A percentile compares a stretch with the other conserved stretches of the same genome.
These are phyloP conservation scores for Thermophis baileyi DNA, from an alignment of 2,113 vertebrate genomes.

Conservation along the genomic window DNA sequence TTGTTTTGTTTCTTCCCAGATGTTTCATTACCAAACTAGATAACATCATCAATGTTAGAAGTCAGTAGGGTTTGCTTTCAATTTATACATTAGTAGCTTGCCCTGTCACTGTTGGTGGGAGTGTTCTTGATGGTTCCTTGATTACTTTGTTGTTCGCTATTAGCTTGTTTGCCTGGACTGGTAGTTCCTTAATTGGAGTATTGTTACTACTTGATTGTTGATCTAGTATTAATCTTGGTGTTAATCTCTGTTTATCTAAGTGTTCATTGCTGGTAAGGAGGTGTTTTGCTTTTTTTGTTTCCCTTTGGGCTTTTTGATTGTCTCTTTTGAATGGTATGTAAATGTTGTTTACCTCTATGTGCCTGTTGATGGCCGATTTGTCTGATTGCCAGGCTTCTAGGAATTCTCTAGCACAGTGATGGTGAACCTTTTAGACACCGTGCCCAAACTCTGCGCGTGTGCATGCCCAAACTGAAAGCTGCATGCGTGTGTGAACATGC, in stretches of 20 bases:
- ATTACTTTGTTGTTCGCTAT: background rate
- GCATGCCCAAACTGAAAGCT: no score
- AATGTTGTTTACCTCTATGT: background rate
- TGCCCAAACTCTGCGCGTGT: no score
- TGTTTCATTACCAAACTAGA: background rate
- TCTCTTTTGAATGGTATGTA: background rate
- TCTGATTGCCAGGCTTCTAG: background rate
- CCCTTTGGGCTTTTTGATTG: background rate
- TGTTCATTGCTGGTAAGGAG: background rate
- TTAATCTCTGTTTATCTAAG: background rate
- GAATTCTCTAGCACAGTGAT: no score
- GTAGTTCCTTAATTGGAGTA: background rate
- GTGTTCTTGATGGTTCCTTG: background rate
- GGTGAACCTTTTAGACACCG: no score
- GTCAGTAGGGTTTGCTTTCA: no score
- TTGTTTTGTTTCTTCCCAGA: background rate
- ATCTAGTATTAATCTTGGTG: background rate
- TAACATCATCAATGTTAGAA: background rate
- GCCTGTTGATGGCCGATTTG: background rate
- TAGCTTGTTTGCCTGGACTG: background rate
- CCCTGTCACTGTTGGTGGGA: no score
- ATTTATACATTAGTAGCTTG: no score
- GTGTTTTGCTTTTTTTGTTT: background rate
- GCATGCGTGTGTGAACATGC: no score
- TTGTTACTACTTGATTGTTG: background rate